A percentile compares a stretch with the other conserved stretches of the same genome.
phyloP scores from a whole-genome alignment of 2,113 vertebrate genomes.

The Colinus virginianus region DNA sequence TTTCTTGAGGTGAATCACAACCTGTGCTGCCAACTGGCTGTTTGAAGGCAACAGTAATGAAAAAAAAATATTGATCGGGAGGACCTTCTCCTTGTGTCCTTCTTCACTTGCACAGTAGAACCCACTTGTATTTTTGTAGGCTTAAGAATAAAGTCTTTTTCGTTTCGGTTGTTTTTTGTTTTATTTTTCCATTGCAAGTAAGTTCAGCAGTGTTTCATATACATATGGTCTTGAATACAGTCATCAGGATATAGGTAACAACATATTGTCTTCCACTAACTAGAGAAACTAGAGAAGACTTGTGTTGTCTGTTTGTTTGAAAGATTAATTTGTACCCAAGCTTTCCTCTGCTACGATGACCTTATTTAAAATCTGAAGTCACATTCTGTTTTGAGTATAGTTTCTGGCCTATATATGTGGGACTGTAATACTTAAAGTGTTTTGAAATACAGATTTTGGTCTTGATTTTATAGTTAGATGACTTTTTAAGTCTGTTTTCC shows the following conservation, averaged over 20 bases:
- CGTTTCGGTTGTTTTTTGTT: too few species aligned
- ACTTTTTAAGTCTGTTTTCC: neutral
- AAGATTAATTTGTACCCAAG: neutral
- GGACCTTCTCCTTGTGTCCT: neutral
- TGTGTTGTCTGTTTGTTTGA: neutral
- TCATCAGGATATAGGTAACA: neutral
- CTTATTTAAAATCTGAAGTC: neutral
- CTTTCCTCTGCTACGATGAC: neutral
- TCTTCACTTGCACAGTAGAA: neutral
- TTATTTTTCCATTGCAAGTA: neutral
- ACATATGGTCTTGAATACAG: neutral
- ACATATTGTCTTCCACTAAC: neutral
- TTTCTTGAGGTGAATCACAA: constrained; percentile 57
- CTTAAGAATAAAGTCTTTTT: neutral
- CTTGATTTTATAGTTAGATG: neutral
- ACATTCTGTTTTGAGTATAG: neutral
- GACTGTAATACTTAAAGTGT: neutral
- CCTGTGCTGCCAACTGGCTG: constrained; percentile 13
- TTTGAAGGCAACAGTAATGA: constrained; percentile 1
- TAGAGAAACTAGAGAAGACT: neutral
- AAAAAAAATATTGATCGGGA: neutral
- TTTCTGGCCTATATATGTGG: neutral
- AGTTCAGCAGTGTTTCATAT: neutral
- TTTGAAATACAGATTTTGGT: constrained; percentile 16
- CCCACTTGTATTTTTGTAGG: neutral